Conservation (phyloP, 1,140 invertebrate species). For the Pseudomyrmex gracilis region DNA sequence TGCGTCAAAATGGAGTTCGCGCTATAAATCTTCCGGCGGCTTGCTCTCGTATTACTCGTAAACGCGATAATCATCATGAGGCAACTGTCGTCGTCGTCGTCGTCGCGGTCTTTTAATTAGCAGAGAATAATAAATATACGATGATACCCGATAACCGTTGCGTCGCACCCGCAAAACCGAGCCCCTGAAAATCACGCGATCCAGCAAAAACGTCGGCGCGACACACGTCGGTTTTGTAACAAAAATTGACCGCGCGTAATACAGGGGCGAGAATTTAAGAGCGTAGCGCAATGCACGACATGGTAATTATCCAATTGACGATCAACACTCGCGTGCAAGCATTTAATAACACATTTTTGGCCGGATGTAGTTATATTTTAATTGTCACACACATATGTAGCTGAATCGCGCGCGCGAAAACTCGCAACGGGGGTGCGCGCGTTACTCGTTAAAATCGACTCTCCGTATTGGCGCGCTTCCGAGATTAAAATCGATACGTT, state of each 20-base stretch:
- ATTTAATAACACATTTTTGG: constrained; percentile 63
- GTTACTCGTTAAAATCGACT: not conserved
- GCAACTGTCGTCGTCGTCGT: not conserved
- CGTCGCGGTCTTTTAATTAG: constrained; percentile 30
- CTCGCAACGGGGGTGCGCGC: not conserved
- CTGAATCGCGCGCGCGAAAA: constrained; percentile 6
- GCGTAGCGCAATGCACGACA: not conserved
- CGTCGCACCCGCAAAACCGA: not conserved
- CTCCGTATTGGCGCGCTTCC: not conserved
- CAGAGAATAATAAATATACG: constrained; percentile 51
- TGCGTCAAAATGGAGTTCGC: not conserved
- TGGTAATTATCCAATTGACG: constrained; percentile 60
- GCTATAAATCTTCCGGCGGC: not conserved
- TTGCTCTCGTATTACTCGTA: constrained; percentile 1
- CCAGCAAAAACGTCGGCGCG: constrained; percentile 5
- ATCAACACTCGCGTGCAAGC: constrained; percentile 15
- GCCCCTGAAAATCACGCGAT: constrained; percentile 43
- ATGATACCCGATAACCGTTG: not conserved
- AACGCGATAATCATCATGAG: not conserved
- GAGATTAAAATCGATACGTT: constrained; percentile 4
- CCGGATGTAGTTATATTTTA: not conserved
- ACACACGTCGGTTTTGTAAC: constrained; percentile 49
- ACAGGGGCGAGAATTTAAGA: constrained; percentile 25
- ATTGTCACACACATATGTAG: not conserved
- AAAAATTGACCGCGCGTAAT: constrained; percentile 60